These are phyloP conservation scores for Andricus grossulariae DNA, from an alignment of 1,140 invertebrate genomes.

Conservation along the genomic window DNA sequence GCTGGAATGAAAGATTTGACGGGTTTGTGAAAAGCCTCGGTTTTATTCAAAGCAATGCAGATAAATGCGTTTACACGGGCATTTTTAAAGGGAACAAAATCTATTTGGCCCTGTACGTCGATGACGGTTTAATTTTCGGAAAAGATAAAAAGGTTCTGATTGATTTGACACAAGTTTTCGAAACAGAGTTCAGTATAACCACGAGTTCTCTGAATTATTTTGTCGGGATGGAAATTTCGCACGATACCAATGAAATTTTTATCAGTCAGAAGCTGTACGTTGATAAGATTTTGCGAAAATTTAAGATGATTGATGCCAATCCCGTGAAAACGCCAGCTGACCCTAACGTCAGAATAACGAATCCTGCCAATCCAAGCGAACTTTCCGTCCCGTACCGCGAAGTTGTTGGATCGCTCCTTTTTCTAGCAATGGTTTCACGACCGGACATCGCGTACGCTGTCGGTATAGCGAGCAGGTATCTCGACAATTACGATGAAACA, in stretches of 20 bases:
- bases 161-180: slow-evolving; percentile 42
- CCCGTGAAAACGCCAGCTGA: too few relatives aligned
- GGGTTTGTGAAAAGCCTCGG: slow-evolving; percentile 39
- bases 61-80: slow-evolving; percentile 63
- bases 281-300: slow-evolving; percentile 53
- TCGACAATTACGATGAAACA: too few relatives aligned
- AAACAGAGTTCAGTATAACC: slow-evolving; percentile 48
- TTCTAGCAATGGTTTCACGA: too few relatives aligned
- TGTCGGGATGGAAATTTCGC: slow-evolving; percentile 54
- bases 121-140: slow-evolving; percentile 63
- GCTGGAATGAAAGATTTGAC: slow-evolving; percentile 51
- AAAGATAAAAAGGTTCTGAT: slow-evolving; percentile 38
- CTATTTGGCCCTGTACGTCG: slow-evolving; percentile 66
- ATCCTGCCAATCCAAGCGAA: too few relatives aligned
- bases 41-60: slow-evolving; percentile 44
- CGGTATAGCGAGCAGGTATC: too few relatives aligned
- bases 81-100: slow-evolving; percentile 43
- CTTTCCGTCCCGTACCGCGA: too few relatives aligned
- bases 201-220: slow-evolving; percentile 42
- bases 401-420: too few relatives aligned
- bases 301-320: slow-evolving; percentile 59
- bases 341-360: too few relatives aligned
- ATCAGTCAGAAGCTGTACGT: slow-evolving; percentile 57
- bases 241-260: slow-evolving; percentile 40
- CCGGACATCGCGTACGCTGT: too few relatives aligned